phyloP scores from a whole-genome alignment of 1,140 invertebrate genomes.

The Solenopsis fugax region DNA sequence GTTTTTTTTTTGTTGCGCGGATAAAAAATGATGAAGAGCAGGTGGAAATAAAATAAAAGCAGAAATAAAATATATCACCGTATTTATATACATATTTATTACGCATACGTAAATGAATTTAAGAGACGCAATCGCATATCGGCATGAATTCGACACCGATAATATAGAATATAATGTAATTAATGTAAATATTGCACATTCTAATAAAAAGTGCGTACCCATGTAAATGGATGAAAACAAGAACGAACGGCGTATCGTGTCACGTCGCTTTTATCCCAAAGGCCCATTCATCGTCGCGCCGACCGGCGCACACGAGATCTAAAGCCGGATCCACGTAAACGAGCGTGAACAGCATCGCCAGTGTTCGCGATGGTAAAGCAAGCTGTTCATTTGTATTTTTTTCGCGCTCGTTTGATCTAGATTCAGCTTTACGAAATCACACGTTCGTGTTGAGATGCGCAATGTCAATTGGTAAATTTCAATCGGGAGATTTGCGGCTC shows the following conservation, averaged over 20 bases:
- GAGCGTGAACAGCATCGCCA: background rate
- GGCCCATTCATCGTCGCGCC: constrained; percentile 19
- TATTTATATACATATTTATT: constrained; percentile 23
- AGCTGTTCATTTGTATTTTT: constrained; percentile 3
- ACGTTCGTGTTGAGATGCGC: background rate
- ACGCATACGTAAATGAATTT: constrained; percentile 17
- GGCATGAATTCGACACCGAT: background rate
- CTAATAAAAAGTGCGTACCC: constrained; percentile 10
- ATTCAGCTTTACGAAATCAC: constrained; percentile 9
- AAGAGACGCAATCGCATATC: constrained; percentile 18
- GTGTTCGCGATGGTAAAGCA: background rate
- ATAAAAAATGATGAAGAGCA: constrained; percentile 22
- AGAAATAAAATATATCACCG: background rate
- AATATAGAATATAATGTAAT: constrained; percentile 28
- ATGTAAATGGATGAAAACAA: constrained; percentile 46
- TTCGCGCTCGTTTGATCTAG: background rate
- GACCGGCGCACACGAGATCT: background rate
- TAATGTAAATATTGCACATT: constrained; percentile 25
- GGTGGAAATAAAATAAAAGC: constrained; percentile 12
- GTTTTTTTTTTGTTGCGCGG: background rate
- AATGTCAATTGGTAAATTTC: constrained; percentile 17
- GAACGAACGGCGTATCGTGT: background rate
- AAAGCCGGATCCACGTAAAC: constrained; percentile 6
- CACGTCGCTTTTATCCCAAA: constrained; percentile 26
- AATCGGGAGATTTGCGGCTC: background rate